These are phyloP conservation scores for Thera britannica DNA, from an alignment of 2,888 invertebrate species.

Conservation along the genomic window DNA sequence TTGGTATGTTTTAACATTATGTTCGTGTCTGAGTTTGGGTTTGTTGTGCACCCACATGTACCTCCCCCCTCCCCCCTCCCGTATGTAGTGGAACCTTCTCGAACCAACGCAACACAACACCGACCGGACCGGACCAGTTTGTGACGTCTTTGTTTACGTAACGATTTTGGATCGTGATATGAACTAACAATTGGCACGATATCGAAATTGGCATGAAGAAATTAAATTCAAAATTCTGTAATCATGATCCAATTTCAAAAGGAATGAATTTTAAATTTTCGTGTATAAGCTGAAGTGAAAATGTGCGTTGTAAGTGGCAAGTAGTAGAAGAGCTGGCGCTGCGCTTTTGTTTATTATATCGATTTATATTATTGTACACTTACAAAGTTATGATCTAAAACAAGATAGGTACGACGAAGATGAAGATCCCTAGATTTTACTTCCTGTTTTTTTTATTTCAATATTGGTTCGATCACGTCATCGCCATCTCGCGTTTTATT, in stretches of 20 bases:
- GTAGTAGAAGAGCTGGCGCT: slow-evolving; percentile 57
- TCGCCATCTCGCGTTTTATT: slow-evolving; percentile 40
- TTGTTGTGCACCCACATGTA: slow-evolving; percentile 61
- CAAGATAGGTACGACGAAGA: not conserved
- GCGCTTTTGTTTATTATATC: slow-evolving; percentile 32
- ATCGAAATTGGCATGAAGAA: slow-evolving; percentile 17
- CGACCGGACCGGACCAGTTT: slow-evolving; percentile 19
- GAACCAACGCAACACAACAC: slow-evolving; percentile 31
- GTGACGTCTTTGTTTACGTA: slow-evolving; percentile 20
- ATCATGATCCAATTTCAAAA: slow-evolving; percentile 49
- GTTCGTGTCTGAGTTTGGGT: slow-evolving; percentile 65
- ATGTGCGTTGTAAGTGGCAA: slow-evolving; percentile 26
- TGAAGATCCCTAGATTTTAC: slow-evolving; percentile 26
- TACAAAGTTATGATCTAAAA: slow-evolving; percentile 10
- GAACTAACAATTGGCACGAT: slow-evolving; percentile 1
- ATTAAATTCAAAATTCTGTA: slow-evolving; percentile 7
- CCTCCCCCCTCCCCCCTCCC: slow-evolving; percentile 50
- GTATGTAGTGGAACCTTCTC: slow-evolving; percentile 43
- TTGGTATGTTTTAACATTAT: slow-evolving; percentile 58
- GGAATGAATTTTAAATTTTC: slow-evolving; percentile 25
- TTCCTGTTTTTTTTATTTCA: slow-evolving; percentile 36
- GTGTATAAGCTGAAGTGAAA: slow-evolving; percentile 25
- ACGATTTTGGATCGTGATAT: slow-evolving; percentile 38
- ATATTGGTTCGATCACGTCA: slow-evolving; percentile 45
- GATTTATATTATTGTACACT: slow-evolving; percentile 13